A percentile compares a stretch with the other conserved stretches of the same genome.
These are phyloP conservation scores for Buphagus erythrorhynchus DNA, from an alignment of 2,797 vertebrate species.

Conservation along the genomic window DNA sequence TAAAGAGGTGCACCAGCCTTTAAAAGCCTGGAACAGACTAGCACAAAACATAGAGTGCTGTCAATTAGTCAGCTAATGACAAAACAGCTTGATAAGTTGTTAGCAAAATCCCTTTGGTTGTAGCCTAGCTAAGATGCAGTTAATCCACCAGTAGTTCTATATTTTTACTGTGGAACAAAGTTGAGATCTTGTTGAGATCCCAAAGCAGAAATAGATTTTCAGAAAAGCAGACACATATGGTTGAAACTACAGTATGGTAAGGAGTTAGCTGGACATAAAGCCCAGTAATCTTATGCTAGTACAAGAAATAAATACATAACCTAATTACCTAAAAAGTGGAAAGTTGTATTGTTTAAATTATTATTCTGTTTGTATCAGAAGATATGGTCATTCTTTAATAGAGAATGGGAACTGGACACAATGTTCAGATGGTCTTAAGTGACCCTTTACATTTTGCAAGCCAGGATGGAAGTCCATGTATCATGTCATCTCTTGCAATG, in stretches of 20 bases:
- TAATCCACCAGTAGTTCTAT: conserved; percentile 11
- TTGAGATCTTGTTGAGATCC: not conserved
- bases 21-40: not conserved
- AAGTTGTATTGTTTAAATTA: conserved; percentile 44
- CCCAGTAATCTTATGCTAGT: not conserved
- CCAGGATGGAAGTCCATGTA: conserved; percentile 18
- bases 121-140: not conserved
- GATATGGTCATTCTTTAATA: not conserved
- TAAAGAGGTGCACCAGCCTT: not conserved
- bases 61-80: not conserved
- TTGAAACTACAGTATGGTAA: not conserved
- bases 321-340: not conserved
- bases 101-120: not conserved
- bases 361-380: conserved; percentile 39
- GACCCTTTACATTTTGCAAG: conserved; percentile 3
- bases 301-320: conserved; percentile 40
- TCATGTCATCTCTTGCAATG: conserved; percentile 21
- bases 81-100: not conserved
- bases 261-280: not conserved
- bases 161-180: not conserved
- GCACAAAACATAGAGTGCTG: not conserved
- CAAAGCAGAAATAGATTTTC: conserved; percentile 23
- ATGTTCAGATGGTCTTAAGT: conserved; percentile 47
- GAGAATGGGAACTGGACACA: conserved; percentile 12
- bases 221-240: not conserved